phyloP scores from a whole-genome alignment of 2,888 invertebrate genomes.

The Mythimna albipuncta region DNA sequence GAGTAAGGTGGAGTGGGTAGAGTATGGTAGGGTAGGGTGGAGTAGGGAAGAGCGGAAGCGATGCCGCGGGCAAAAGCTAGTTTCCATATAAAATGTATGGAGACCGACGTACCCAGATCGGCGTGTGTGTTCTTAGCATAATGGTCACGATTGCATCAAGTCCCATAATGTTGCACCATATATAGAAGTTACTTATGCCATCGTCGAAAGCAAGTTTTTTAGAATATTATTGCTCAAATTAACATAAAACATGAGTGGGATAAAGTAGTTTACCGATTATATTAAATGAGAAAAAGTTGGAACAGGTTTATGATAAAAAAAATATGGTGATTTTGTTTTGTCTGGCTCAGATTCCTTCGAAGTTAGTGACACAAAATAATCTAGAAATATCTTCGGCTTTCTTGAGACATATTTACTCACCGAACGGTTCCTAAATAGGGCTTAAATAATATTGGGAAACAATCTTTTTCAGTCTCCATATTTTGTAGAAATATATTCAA shows the following conservation, averaged over 20 bases:
- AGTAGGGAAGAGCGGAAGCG: too few species aligned
- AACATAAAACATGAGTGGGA: slow-evolving; percentile 32
- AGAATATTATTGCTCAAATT: slow-evolving; percentile 26
- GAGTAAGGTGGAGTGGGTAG: too few species aligned
- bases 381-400: neutral
- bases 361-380: too few species aligned
- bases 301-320: slow-evolving; percentile 32
- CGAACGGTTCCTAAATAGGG: neutral
- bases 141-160: slow-evolving; percentile 28
- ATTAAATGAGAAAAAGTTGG: neutral
- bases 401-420: neutral
- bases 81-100: too few species aligned
- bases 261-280: slow-evolving; percentile 15
- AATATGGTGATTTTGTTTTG: slow-evolving; percentile 1
- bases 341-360: neutral
- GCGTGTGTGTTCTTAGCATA: neutral
- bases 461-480: neutral
- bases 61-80: too few species aligned
- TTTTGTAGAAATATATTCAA: neutral
- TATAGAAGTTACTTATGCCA: slow-evolving; percentile 12
- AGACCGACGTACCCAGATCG: too few species aligned
- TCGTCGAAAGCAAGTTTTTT: slow-evolving; percentile 1
- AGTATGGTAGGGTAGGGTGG: too few species aligned
- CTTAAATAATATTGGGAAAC: neutral
- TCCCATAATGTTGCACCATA: slow-evolving; percentile 34